Evolutionary conservation across 2,888 invertebrate species (phyloP).

Genomic region (Lithophane socia): DNA sequence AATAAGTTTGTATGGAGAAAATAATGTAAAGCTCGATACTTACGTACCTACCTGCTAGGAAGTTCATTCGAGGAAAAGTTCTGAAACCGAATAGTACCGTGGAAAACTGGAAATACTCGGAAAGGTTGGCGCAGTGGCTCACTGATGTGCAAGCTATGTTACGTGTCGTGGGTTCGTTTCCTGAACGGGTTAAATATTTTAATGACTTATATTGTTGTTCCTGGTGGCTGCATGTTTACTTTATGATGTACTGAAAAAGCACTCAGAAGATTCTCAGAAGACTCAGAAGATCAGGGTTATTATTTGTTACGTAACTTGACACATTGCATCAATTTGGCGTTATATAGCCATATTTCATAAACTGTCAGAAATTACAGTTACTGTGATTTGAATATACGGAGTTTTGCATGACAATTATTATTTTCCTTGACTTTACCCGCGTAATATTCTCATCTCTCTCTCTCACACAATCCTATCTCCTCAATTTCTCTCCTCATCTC

Average conservation of each 20-base stretch:
- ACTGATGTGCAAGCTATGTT: background rate
- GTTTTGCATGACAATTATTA: background rate
- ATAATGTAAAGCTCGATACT: conserved; percentile 3
- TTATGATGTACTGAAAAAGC: background rate
- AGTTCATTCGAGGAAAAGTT: background rate
- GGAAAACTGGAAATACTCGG: background rate
- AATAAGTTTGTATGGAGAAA: conserved; percentile 18
- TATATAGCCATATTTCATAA: background rate
- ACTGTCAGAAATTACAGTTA: background rate
- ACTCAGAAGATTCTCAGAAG: too few species aligned
- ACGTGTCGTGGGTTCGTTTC: background rate
- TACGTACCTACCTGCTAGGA: background rate
- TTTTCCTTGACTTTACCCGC: background rate
- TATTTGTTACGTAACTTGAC: background rate
- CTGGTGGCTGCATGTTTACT: background rate
- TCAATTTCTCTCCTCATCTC: too few species aligned
- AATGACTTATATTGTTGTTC: background rate
- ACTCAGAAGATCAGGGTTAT: too few species aligned
- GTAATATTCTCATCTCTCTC: too few species aligned
- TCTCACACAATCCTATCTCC: too few species aligned
- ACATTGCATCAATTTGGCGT: background rate
- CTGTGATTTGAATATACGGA: background rate
- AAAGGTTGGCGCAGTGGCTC: background rate
- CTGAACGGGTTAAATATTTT: background rate
- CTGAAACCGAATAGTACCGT: background rate